A percentile compares a stretch with the other conserved stretches of the same genome.
Conservation (phyloP, 1,140 invertebrate species). For the Portunus trituberculatus region DNA sequence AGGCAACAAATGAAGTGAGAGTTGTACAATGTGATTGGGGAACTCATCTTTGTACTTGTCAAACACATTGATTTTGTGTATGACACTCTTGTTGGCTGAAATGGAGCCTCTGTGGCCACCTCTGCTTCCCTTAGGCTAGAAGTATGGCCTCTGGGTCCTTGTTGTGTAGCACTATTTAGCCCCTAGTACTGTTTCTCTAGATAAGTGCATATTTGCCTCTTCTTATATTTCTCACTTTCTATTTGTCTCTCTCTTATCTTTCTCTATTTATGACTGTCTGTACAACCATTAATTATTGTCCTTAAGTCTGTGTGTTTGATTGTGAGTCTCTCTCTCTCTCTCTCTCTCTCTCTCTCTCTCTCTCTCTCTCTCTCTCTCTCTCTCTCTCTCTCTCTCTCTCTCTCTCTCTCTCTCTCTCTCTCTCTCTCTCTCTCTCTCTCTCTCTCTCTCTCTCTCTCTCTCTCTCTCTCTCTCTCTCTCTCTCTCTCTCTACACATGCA, state of each 20-base stretch:
- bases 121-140: not conserved
- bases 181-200: not conserved
- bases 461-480: not conserved
- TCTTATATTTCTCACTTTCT: not conserved
- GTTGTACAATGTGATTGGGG: not conserved
- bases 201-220: not conserved
- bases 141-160: not conserved
- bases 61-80: not conserved
- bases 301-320: not conserved
- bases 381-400: not conserved
- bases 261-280: not conserved
- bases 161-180: not conserved
- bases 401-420: conserved; percentile 24
- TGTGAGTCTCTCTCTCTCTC: not conserved
- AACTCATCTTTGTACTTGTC: not conserved
- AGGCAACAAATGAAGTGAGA: not conserved
- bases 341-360: not conserved
- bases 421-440: conserved; percentile 28
- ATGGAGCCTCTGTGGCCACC: not conserved
- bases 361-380: conserved; percentile 18
- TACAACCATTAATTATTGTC: no score
- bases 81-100: not conserved
- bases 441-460: conserved; percentile 35
- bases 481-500: no score
- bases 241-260: not conserved